These are phyloP conservation scores for Miniopterus natalensis DNA, from an alignment of 2,113 vertebrate species.

Conservation along the genomic window DNA sequence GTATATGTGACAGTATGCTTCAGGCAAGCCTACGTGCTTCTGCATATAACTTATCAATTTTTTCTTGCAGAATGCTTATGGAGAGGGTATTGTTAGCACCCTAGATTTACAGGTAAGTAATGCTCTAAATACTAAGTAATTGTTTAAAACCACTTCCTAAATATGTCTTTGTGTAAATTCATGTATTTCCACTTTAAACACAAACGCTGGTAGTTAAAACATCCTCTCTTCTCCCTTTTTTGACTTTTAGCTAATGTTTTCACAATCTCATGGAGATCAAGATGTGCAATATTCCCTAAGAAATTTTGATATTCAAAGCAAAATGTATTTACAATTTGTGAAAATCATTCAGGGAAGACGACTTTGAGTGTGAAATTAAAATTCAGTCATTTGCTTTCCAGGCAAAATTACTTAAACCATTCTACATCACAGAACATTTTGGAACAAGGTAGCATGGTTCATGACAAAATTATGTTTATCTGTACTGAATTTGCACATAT, in stretches of 20 bases:
- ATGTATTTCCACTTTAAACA: not conserved
- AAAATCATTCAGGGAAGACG: not conserved
- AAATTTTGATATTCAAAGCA: not conserved
- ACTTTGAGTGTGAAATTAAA: slow-evolving; percentile 19
- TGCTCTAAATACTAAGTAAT: not conserved
- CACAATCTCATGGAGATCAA: not conserved
- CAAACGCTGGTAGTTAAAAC: not conserved
- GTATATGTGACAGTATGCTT: not conserved
- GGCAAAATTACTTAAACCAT: not conserved
- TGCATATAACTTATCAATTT: not conserved
- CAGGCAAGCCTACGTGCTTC: not conserved
- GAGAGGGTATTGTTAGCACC: not conserved
- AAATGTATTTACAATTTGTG: not conserved
- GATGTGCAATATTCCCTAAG: not conserved
- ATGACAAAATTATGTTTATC: not conserved
- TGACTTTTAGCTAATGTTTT: not conserved
- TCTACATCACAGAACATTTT: not conserved
- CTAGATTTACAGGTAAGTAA: not conserved
- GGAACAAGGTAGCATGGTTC: not conserved
- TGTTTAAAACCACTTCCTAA: not conserved
- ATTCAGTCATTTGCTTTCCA: not conserved
- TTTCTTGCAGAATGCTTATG: not conserved
- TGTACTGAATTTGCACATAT: not conserved
- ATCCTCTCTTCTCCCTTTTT: not conserved
- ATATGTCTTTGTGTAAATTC: not conserved